Base-by-base conservation (phyloP, 2,888 invertebrate species). In the Andricus quercusramuli region DNA sequence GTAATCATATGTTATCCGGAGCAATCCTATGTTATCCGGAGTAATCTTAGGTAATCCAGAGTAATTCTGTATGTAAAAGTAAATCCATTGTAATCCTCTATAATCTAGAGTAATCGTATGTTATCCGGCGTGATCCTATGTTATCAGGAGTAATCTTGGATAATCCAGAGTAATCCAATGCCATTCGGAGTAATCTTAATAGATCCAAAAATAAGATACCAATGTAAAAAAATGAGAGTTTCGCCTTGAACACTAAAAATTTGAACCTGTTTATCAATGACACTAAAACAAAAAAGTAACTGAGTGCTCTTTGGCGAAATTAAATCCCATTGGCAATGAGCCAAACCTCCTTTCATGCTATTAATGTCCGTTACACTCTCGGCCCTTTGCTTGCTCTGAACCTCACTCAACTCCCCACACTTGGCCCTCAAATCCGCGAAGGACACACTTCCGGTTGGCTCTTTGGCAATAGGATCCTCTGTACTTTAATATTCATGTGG, bases 281-380 rank as follows among this genome's bases (percentile, higher is more conserved):
- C 51, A 76, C 17, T 32, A 37, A 6, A 37, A 59, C 37, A 68
- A 67, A 77, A 77, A 77, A 77, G 2, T 77, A 20, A 77, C 41
- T 37, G 37, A 37, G 62, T 77, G 25, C 29, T 64, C 62, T 62
- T 41, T 25, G 20, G 47, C 47, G 78, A 82, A 80, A 80, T 79
- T 79, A 79, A 83, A 83, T 79, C 79, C 70, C 59, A 56, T 77
- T 83, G 83, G 80, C 82, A 20, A 15, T 22, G 56, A 37, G 82
- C 81, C 81, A 81, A 59, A n/a, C 51, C 56, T 67, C 64, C 62
- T 56, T 62, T 59, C 59, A 68, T 51, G 78, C 74, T 77, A 80
- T 83, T 79, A 80, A 80, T 77, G 78, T 78, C 67, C 64, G 78
- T 82, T 81, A 78, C 79, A 78, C 64, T 81, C 74, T 78, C 32